phyloP scores from a whole-genome alignment of 2,113 vertebrate species.

The Gracilinanus agilis region DNA sequence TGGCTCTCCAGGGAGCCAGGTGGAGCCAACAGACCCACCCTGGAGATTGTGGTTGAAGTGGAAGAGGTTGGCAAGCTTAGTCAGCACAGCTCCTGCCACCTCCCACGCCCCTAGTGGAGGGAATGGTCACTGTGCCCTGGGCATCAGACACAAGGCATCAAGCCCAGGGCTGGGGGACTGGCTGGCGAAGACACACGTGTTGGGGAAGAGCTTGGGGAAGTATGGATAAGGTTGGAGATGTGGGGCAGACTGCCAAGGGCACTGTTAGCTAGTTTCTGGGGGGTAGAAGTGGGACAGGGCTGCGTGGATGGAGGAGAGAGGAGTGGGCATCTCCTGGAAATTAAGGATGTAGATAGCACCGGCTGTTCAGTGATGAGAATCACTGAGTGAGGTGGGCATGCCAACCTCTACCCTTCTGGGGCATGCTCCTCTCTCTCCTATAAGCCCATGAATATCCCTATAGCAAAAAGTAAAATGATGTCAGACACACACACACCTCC shows the following conservation, averaged over 20 bases:
- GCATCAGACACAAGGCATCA: background rate
- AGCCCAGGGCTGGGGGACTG: background rate
- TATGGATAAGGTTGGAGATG: background rate
- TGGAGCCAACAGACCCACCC: conserved; percentile 1
- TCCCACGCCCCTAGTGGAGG: background rate
- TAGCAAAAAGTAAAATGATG: background rate
- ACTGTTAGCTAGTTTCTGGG: background rate
- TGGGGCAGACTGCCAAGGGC: background rate
- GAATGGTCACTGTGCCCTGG: background rate
- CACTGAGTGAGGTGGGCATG: background rate
- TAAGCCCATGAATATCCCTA: background rate
- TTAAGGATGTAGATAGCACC: background rate
- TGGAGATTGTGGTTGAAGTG: background rate
- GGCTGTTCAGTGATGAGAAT: background rate
- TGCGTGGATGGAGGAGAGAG: background rate
- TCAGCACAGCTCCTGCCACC: background rate
- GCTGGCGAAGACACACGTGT: background rate
- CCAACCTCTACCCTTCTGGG: background rate
- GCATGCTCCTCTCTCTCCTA: background rate
- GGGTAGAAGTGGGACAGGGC: background rate
- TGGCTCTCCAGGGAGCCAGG: background rate
- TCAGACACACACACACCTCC: background rate
- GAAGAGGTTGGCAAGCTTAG: background rate
- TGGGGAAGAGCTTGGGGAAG: background rate
- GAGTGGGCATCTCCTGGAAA: background rate